Evolutionary conservation across 2,113 vertebrate species (phyloP).

Genomic region (Rhodinocichla rosea): DNA sequence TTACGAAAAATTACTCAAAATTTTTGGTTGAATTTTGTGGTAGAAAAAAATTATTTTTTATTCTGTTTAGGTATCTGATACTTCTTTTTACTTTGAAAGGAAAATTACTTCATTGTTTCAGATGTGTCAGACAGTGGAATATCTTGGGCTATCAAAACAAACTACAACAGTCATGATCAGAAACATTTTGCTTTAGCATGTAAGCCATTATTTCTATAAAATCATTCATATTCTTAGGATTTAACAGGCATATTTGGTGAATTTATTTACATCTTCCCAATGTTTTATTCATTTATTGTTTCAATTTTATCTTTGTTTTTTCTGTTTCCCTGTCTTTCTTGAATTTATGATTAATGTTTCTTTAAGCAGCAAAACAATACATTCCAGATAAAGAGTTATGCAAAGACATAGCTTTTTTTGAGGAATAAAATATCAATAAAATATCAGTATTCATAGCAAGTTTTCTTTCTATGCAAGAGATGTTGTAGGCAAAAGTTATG

Average conservation of each 20-base stretch:
- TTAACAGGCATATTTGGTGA: conserved; percentile 2
- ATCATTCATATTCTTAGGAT: not conserved
- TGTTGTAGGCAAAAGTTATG: conserved; percentile 12
- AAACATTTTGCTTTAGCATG: conserved; percentile 35
- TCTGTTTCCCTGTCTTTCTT: conserved; percentile 18
- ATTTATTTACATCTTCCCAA: conserved; percentile 47
- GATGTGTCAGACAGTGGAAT: not conserved
- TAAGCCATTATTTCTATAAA: conserved; percentile 43
- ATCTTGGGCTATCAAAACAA: conserved; percentile 9
- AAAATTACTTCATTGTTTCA: not conserved
- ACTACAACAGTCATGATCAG: not conserved
- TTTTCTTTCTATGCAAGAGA: not conserved
- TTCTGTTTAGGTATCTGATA: not conserved
- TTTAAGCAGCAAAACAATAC: conserved; percentile 35
- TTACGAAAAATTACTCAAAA: not conserved
- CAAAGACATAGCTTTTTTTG: conserved; percentile 11
- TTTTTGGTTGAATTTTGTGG: not conserved
- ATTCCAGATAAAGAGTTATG: conserved; percentile 26
- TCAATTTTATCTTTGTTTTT: conserved; percentile 41
- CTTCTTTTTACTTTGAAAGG: conserved; percentile 19
- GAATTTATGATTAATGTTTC: conserved; percentile 56
- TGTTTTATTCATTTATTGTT: conserved; percentile 51
- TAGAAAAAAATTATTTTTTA: not conserved
- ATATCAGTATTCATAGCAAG: conserved; percentile 17
- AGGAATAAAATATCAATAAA: conserved; percentile 33